Evolutionary conservation across 2,888 invertebrate genomes (phyloP).

Genomic region (Lepidochrysops patricia): DNA sequence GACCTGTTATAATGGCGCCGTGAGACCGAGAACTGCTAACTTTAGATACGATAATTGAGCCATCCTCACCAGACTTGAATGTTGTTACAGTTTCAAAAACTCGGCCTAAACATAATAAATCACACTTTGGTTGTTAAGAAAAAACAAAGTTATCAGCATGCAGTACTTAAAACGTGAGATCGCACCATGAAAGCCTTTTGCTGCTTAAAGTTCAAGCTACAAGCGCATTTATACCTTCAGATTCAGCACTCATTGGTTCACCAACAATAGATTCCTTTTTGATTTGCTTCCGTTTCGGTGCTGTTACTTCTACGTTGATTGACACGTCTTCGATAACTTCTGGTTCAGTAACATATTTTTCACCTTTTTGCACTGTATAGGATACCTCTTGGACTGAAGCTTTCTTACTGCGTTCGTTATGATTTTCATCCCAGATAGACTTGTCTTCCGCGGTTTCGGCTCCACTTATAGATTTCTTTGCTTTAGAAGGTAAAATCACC

Average conservation of each 20-base stretch:
- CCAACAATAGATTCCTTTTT: constrained; percentile 54
- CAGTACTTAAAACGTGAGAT: constrained; percentile 49
- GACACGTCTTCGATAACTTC: constrained; percentile 52
- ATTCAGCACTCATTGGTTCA: constrained; percentile 67
- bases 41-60: constrained; percentile 68
- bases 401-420: constrained; percentile 44
- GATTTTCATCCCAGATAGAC: constrained; percentile 56
- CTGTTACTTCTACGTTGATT: constrained; percentile 47
- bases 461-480: constrained; percentile 43
- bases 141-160: constrained; percentile 59
- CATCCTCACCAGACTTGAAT: constrained; percentile 66
- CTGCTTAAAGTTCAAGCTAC: constrained; percentile 47
- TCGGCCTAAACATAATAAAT: constrained; percentile 72
- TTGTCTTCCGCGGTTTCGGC: constrained; percentile 49
- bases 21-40: constrained; percentile 77
- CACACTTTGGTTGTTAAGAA: constrained; percentile 63
- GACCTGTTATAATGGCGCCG: constrained; percentile 78
- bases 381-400: constrained; percentile 43
- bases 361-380: constrained; percentile 40
- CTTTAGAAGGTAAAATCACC: constrained; percentile 35
- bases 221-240: constrained; percentile 66
- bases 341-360: constrained; percentile 47
- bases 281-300: constrained; percentile 59
- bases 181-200: constrained; percentile 60
- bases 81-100: constrained; percentile 72